phyloP scores from a whole-genome alignment of 2,113 vertebrate genomes.

The Calyptommatus sinebrachiatus region DNA sequence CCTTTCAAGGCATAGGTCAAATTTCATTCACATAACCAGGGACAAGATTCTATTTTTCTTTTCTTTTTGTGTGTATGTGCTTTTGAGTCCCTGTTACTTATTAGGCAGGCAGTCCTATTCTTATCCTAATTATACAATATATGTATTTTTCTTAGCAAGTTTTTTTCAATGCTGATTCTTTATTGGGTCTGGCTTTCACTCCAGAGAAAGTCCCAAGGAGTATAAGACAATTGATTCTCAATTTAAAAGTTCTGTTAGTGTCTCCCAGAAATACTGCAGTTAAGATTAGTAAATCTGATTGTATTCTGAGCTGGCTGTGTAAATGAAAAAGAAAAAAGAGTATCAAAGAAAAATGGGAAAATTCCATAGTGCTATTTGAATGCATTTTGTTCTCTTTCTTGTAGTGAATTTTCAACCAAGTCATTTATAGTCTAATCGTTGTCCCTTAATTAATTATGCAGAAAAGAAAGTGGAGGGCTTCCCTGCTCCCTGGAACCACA shows the following conservation, averaged over 20 bases:
- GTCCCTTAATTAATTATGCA: background rate
- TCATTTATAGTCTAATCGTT: background rate
- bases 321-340: background rate
- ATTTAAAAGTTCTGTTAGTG: too few relatives aligned
- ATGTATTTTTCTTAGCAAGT: background rate
- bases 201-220: background rate
- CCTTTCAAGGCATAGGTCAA: too few relatives aligned
- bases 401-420: background rate
- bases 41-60: background rate
- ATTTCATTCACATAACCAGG: too few relatives aligned
- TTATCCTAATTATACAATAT: background rate
- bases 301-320: background rate
- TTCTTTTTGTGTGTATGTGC: background rate
- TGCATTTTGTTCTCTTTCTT: background rate
- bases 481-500: too few relatives aligned
- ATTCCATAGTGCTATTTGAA: background rate
- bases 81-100: background rate
- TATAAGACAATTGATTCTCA: too few relatives aligned
- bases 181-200: background rate
- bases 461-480: background rate
- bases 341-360: background rate
- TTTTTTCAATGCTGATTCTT: background rate
- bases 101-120: background rate
- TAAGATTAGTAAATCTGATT: background rate
- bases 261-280: background rate